These are phyloP conservation scores for Rugalucina vietnamica DNA, from an alignment of 2,888 invertebrate genomes.

Conservation along the genomic window DNA sequence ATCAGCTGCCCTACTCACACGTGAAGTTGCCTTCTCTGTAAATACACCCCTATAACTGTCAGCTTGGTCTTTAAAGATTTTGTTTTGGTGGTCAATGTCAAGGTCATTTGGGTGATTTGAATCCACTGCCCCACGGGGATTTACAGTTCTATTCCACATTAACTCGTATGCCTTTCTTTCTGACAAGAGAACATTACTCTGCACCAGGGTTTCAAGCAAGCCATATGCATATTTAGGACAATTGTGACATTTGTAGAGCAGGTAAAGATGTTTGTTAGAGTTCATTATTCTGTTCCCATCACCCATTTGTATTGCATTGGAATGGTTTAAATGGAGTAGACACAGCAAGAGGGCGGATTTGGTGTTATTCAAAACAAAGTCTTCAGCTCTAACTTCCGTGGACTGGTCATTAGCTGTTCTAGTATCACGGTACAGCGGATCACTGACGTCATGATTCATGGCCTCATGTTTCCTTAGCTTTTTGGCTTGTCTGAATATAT, in stretches of 20 bases:
- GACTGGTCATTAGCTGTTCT: too few relatives aligned
- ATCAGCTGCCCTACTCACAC: conserved; percentile 28
- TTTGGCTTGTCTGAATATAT: conserved; percentile 23
- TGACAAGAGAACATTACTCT: conserved; percentile 34
- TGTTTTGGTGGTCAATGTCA: conserved; percentile 50
- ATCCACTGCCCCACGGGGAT: conserved; percentile 35
- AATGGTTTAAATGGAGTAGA: conserved; percentile 34
- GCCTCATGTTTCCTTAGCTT: conserved; percentile 32
- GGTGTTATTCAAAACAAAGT: conserved; percentile 31
- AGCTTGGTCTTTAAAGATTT: conserved; percentile 45
- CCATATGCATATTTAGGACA: conserved; percentile 57
- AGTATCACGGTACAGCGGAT: conserved; percentile 23
- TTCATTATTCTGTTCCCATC: conserved; percentile 44
- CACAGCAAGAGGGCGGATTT: conserved; percentile 11
- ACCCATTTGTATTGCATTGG: conserved; percentile 45
- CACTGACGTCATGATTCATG: conserved; percentile 2
- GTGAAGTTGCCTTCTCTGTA: conserved; percentile 36
- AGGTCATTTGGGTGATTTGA: conserved; percentile 55
- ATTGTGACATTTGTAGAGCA: conserved; percentile 23
- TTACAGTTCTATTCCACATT: conserved; percentile 53
- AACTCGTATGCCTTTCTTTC: conserved; percentile 37
- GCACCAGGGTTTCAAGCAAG: conserved; percentile 38
- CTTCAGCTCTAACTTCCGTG: neutral
- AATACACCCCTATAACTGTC: conserved; percentile 50
- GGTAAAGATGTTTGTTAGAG: conserved; percentile 25